A percentile compares a stretch with the other conserved stretches of the same genome.
Evolutionary conservation across 2,113 vertebrate species (phyloP).

Genomic region (Etheostoma spectabile): DNA sequence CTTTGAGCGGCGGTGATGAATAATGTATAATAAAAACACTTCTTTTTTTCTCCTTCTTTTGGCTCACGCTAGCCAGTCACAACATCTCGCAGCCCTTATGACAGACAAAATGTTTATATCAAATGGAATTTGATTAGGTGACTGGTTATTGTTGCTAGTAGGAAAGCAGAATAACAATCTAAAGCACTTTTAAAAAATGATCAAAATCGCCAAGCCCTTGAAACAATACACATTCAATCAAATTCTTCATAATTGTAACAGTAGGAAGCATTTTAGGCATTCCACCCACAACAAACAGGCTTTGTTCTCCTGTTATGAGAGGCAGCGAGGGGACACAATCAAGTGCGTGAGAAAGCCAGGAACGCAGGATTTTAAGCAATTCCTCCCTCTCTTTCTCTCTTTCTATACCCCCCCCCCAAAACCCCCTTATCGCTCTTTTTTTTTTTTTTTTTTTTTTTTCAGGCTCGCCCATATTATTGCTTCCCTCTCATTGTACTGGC

Average conservation of each 20-base stretch:
- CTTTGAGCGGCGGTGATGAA: slow-evolving; percentile 70
- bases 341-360: slow-evolving; percentile 89
- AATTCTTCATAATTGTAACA: slow-evolving; percentile 85
- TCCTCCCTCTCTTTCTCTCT: slow-evolving; percentile 68
- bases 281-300: slow-evolving; percentile 89
- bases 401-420: slow-evolving; percentile 45
- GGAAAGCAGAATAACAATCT: slow-evolving; percentile 74
- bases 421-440: slow-evolving; percentile 15
- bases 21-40: slow-evolving; percentile 74
- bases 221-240: slow-evolving; percentile 86
- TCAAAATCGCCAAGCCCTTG: slow-evolving; percentile 81
- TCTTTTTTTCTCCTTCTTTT: not conserved
- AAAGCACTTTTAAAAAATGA: slow-evolving; percentile 67
- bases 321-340: slow-evolving; percentile 84
- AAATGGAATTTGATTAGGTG: slow-evolving; percentile 78
- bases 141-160: slow-evolving; percentile 75
- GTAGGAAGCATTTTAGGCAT: slow-evolving; percentile 85
- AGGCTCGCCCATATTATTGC: slow-evolving; percentile 91
- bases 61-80: slow-evolving; percentile 34
- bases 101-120: slow-evolving; percentile 78
- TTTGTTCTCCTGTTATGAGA: slow-evolving; percentile 86
- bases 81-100: slow-evolving; percentile 61
- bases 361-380: slow-evolving; percentile 92
- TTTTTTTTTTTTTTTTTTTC: slow-evolving; percentile 73
- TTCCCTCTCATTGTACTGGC: slow-evolving; percentile 94